Evolutionary conservation across 2,888 invertebrate genomes (phyloP).

Genomic region (Yponomeuta plumbellus): DNA sequence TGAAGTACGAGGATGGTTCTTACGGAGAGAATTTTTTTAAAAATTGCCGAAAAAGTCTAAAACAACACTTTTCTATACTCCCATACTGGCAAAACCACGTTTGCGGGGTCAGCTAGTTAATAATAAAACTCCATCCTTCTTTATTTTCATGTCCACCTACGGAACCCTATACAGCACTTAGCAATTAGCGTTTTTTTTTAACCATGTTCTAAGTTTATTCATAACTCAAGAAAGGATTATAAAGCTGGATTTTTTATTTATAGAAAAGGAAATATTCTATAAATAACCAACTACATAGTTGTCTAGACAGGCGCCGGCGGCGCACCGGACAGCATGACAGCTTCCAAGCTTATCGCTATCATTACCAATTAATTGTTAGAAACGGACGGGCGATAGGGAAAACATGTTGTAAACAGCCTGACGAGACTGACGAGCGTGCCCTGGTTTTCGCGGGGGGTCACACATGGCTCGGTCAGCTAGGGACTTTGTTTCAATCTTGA

Average conservation of each 20-base stretch:
- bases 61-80: too few species aligned
- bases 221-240: not conserved
- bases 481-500: not conserved
- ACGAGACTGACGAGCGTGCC: conserved; percentile 24
- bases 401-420: conserved; percentile 37
- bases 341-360: conserved; percentile 44
- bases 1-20: too few species aligned
- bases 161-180: too few species aligned
- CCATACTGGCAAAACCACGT: too few species aligned
- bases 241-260: not conserved
- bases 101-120: too few species aligned
- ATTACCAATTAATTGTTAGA: conserved; percentile 48
- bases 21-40: too few species aligned
- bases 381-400: conserved; percentile 43
- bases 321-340: conserved; percentile 36
- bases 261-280: not conserved
- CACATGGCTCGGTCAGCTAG: conserved; percentile 12
- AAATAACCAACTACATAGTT: not conserved
- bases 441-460: conserved; percentile 25
- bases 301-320: conserved; percentile 14
- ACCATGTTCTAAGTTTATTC: not conserved
- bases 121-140: too few species aligned
- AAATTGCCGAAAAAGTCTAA: too few species aligned
- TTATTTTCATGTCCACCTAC: too few species aligned
- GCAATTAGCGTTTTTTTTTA: not conserved